Evolutionary conservation across 1,140 invertebrate species (phyloP), one percentile per base, ranked within the genome.

Genomic region (Rhopalosiphum padi): DNA sequence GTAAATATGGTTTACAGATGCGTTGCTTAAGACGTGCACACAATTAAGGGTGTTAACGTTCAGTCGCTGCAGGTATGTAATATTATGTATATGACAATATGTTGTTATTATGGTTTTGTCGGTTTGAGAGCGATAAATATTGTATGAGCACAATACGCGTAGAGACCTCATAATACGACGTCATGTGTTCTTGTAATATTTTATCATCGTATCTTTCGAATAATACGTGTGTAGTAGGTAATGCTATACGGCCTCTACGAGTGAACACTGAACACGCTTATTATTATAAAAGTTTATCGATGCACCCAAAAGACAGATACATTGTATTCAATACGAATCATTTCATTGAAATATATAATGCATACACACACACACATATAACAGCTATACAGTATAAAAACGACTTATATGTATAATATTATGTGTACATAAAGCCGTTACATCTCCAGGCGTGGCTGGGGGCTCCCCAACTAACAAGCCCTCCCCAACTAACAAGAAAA

Each of bases 71-170:
- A 68, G 15, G 60, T 68, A n/a, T 18, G 30, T 60, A 60, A 30
- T 30, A 68, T n/a, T 77, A n/a, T 77, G 15, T 6, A n/a, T n/a
- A 35, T n/a, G 60, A 77, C 60, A 77, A 77, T 77, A n/a, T 77
- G 60, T 77, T 77, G 60, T 77, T 18, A n/a, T 77, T 68, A 68
- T 30, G 30, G 30, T n/a, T n/a, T n/a, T 77, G 60, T 77, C 60
- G 88, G 88, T 41, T 35, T 25, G 53, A 18, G 25, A 90, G 37
- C 88, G 88, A 90, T 90, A 90, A 90, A 90, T 90, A 60, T 90
- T 60, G 35, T 37, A 35, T 5, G 53, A 60, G 25, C 37, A 55
- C 23, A 90, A 41, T 41, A 30, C 35, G 4, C 53, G 15, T 43
- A 30, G 25, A 35, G 53, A 25, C 11, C 15, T 48, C 25, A 86